Evolutionary conservation across 2,888 invertebrate genomes (phyloP).

Genomic region (Busseola fusca): DNA sequence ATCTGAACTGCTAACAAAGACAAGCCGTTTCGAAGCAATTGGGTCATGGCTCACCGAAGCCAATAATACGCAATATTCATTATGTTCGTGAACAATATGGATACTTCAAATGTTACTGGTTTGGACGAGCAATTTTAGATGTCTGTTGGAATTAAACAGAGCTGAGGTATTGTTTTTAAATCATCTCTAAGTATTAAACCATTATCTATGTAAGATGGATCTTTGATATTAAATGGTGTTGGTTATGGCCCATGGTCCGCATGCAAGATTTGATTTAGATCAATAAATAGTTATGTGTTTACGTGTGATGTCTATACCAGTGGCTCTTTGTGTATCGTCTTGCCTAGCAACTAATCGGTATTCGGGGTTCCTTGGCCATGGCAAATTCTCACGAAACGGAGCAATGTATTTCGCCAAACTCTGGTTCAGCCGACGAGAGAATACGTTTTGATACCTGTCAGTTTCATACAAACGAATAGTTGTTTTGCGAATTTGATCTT

Average conservation of each 20-base stretch:
- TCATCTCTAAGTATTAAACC: neutral
- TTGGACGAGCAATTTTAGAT: slow-evolving; percentile 12
- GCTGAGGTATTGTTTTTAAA: slow-evolving; percentile 12
- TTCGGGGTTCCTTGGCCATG: neutral
- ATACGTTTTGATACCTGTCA: no score
- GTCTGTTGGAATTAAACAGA: slow-evolving; percentile 4
- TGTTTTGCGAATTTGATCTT: no score
- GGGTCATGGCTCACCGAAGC: slow-evolving; percentile 31
- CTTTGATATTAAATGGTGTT: slow-evolving; percentile 16
- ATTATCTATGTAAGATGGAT: neutral
- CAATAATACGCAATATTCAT: slow-evolving; percentile 49
- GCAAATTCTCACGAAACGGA: no score
- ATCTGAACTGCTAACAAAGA: slow-evolving; percentile 27
- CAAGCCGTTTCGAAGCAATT: slow-evolving; percentile 17
- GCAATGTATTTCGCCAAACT: no score
- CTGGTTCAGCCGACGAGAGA: no score
- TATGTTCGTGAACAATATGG: slow-evolving; percentile 44
- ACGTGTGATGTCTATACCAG: neutral
- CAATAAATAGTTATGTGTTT: neutral
- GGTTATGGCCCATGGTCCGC: slow-evolving; percentile 23
- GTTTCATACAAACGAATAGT: no score
- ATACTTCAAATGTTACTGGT: slow-evolving; percentile 28
- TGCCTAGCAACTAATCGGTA: neutral
- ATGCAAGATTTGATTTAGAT: neutral
- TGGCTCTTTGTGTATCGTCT: neutral